Percentiles rank a stretch among this genome's conserved stretches.
Conservation (phyloP, 2,888 invertebrate species). For the Xanthia togata region DNA sequence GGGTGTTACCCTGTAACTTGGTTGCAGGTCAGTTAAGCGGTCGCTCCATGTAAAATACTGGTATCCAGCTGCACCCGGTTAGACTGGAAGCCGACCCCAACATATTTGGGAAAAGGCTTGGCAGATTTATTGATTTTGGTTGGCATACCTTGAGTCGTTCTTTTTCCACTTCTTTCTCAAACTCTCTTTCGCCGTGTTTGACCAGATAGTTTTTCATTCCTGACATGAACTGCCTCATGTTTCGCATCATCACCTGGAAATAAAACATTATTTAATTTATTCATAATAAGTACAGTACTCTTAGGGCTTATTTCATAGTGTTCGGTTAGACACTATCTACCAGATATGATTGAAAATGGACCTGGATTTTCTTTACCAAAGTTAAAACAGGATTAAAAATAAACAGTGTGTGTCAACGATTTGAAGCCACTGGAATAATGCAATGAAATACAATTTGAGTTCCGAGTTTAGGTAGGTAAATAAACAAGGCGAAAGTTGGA, state of each 20-base stretch:
- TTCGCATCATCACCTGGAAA: slow-evolving; percentile 94
- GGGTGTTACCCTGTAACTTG: too few relatives aligned
- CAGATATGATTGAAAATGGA: background rate
- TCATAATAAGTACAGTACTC: background rate
- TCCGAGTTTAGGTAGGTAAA: background rate
- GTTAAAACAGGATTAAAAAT: too few relatives aligned
- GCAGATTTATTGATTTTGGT: background rate
- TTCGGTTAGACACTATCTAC: background rate
- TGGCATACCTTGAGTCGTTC: slow-evolving; percentile 93
- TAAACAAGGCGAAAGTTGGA: background rate
- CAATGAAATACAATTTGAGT: background rate
- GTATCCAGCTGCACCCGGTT: background rate
- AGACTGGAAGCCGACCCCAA: background rate
- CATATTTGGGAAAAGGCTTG: background rate
- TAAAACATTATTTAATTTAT: slow-evolving; percentile 9
- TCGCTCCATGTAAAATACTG: background rate
- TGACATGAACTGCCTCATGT: slow-evolving; percentile 99
- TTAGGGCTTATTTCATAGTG: background rate
- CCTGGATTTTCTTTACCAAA: too few relatives aligned
- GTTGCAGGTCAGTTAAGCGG: too few relatives aligned
- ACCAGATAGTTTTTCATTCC: slow-evolving; percentile 99
- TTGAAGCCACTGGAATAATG: background rate
- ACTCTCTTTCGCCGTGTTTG: slow-evolving; percentile 98
- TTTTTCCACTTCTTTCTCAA: slow-evolving; percentile 97
- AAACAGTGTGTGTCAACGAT: background rate